Conservation (phyloP, 2,888 invertebrate genomes). For the Deilephila porcellus region DNA sequence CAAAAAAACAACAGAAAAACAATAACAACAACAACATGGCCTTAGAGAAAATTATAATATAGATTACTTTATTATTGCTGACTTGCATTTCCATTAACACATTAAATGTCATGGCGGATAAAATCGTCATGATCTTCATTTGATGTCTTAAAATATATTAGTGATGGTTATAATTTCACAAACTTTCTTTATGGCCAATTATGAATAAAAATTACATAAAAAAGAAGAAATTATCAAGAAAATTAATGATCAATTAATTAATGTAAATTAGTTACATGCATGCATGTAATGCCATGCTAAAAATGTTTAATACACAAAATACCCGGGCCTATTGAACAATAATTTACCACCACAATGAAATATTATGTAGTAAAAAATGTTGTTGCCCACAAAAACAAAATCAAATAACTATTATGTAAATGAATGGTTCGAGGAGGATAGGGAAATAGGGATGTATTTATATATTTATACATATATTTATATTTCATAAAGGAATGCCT, state of each 20-base stretch:
- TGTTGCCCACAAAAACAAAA: neutral
- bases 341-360: neutral
- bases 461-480: no score
- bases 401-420: neutral
- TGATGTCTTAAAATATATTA: neutral
- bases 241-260: constrained; percentile 26
- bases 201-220: neutral
- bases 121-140: no score
- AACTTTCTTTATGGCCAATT: neutral
- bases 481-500: no score
- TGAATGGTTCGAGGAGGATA: neutral
- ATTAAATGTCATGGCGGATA: no score
- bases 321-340: constrained; percentile 24
- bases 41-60: constrained; percentile 25
- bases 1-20: constrained; percentile 57
- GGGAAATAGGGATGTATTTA: no score
- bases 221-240: constrained; percentile 18
- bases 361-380: neutral
- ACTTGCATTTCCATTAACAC: no score
- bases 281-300: constrained; percentile 37
- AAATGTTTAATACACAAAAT: constrained; percentile 28
- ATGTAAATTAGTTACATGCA: constrained; percentile 48
- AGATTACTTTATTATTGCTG: no score
- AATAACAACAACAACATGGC: constrained; percentile 44
- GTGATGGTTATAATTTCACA: neutral